Evolutionary conservation across 1,140 invertebrate genomes (phyloP), one percentile per base, ranked within the genome.

Genomic region (Temnothorax nylanderi): DNA sequence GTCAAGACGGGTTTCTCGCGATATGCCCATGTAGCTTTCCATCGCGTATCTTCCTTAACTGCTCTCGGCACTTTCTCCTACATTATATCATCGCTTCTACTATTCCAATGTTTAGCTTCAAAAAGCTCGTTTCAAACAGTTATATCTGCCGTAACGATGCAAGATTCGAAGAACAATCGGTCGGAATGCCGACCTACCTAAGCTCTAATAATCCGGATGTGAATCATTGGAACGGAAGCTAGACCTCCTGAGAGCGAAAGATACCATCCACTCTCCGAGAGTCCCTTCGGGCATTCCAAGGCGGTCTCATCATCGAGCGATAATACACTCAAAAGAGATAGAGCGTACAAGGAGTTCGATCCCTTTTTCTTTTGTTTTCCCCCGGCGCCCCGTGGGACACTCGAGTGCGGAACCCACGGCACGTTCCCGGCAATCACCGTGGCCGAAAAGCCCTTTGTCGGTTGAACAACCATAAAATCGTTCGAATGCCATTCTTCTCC

Each of bases 381-480:
- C 49, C n/a, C 37, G n/a, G 2, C 37, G 44, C 32, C n/a, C n/a
- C 32, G 44, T 21, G n/a, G 62, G 34, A 67, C 62, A 67, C 13
- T 64, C 18, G 21, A 62, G n/a, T 26, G 21, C 54, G 44, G 62
- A 54, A 16, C 34, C 62, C 54, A 58, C 26, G 54, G 80, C 80
- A 58, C 69, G 67, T 21, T 82, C 51, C 41, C 51, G 11, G 32
- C 51, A 58, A 75, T 72, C 67, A 60, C 8, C 26, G 67, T 60
- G 18, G n/a, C 11, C 54, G 41, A 74, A 84, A 47, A 21, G 69
- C 13, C 69, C 41, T 84, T 84, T 84, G 80, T 84, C 69, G 80
- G 80, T 84, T 75, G 26, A 5, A 80, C 32, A 56, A 75, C 69
- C 80, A 87, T 87, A 54, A 85, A 87, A 87, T 85, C 51, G 44